phyloP scores from a whole-genome alignment of 37 sponge, comb jelly and placozoan genomes.

The Geodia barretti region DNA sequence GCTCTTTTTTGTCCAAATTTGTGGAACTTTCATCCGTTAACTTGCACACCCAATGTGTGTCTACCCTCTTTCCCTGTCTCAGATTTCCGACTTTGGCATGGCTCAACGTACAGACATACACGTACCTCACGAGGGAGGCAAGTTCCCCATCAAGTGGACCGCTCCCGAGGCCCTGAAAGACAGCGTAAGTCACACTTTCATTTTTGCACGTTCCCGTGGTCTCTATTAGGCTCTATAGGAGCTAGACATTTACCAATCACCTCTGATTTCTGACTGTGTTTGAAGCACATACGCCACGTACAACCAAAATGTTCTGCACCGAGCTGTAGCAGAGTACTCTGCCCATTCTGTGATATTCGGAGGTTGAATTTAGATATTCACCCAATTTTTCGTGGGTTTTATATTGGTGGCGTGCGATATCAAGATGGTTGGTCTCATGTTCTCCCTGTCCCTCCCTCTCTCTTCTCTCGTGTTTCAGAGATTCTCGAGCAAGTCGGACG shows the following conservation, averaged over 20 bases:
- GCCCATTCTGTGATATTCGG: no score
- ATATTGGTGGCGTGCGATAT: background rate
- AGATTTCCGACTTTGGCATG: constrained; percentile 84
- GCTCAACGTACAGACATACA: constrained; percentile 50
- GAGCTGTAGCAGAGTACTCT: no score
- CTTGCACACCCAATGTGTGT: background rate
- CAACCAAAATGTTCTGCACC: no score
- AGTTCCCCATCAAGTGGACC: constrained; percentile 87
- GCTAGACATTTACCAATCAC: no score
- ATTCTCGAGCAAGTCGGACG: constrained; percentile 84
- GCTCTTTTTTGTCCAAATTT: no score
- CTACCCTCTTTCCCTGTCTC: background rate
- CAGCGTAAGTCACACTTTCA: constrained; percentile 74
- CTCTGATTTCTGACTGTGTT: no score
- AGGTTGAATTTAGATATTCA: background rate
- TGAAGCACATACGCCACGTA: no score
- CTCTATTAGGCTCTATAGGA: no score
- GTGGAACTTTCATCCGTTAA: no score
- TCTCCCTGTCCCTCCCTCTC: background rate
- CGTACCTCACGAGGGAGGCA: constrained; percentile 83
- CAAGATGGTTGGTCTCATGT: background rate
- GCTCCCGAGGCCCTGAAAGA: constrained; percentile 86
- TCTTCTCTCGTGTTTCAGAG: constrained; percentile 33
- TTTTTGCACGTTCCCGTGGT: no score
- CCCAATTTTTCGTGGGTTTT: background rate